A percentile compares a stretch with the other conserved stretches of the same genome.
Evolutionary conservation across 2,888 invertebrate genomes (phyloP).

Genomic region (Perizoma flavofasciatum): DNA sequence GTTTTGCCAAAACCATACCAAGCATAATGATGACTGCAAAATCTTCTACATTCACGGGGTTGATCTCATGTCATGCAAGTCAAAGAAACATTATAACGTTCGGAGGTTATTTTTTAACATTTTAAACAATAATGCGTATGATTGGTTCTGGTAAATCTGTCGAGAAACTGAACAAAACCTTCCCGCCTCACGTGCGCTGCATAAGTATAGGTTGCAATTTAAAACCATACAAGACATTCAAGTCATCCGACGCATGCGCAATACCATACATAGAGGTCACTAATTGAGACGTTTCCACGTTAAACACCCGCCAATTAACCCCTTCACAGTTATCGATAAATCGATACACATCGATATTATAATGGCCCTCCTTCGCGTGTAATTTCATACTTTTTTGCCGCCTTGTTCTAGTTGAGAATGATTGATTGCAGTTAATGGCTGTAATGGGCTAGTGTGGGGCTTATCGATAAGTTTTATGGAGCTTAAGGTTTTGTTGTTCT

Average conservation of each 20-base stretch:
- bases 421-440: conserved; percentile 44
- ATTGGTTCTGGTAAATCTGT: conserved; percentile 4
- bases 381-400: conserved; percentile 57
- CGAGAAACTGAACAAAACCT: conserved; percentile 27
- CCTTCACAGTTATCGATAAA: conserved; percentile 41
- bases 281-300: conserved; percentile 66
- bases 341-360: conserved; percentile 34
- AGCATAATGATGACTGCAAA: too few species aligned
- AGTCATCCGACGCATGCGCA: conserved; percentile 27
- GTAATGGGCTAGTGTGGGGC: conserved; percentile 28
- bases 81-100: too few species aligned
- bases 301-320: conserved; percentile 59
- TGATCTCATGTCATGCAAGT: too few species aligned
- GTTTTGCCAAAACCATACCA: too few species aligned
- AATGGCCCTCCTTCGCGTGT: conserved; percentile 49
- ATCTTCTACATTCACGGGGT: too few species aligned
- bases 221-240: conserved; percentile 35
- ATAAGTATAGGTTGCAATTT: conserved; percentile 45
- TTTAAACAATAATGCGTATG: too few species aligned
- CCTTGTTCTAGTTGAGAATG: conserved; percentile 52
- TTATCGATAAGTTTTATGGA: conserved; percentile 29
- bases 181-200: conserved; percentile 24
- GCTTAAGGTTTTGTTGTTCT: conserved; percentile 3
- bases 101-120: too few species aligned
- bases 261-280: conserved; percentile 37